These are phyloP conservation scores for Scophthalmus maximus DNA, from an alignment of 2,113 vertebrate species.

Conservation along the genomic window DNA sequence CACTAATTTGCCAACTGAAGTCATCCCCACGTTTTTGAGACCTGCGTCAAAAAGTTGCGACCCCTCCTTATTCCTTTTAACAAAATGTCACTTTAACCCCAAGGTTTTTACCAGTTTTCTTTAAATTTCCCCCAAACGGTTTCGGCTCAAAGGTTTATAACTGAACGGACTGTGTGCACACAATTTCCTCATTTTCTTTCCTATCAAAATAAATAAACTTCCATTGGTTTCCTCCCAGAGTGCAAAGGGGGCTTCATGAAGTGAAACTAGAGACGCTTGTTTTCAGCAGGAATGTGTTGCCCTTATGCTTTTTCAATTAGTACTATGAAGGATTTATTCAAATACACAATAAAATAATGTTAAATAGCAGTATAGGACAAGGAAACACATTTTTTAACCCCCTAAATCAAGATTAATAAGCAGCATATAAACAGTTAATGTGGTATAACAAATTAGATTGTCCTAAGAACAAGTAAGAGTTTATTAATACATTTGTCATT, in stretches of 20 bases:
- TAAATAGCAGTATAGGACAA: neutral
- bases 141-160: conserved; percentile 18
- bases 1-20: conserved; percentile 4
- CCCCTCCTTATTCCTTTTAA: neutral
- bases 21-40: conserved; percentile 9
- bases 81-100: conserved; percentile 29
- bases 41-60: too few relatives aligned
- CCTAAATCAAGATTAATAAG: too few relatives aligned
- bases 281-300: conserved; percentile 41
- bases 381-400: neutral
- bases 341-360: neutral
- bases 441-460: too few relatives aligned
- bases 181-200: conserved; percentile 58
- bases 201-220: conserved; percentile 71
- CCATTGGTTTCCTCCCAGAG: conserved; percentile 50
- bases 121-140: conserved; percentile 64
- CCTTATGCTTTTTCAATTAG: conserved; percentile 7
- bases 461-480: too few relatives aligned
- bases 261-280: conserved; percentile 62
- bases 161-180: conserved; percentile 35
- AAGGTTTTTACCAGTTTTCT: conserved; percentile 43
- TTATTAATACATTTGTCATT: too few relatives aligned
- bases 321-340: neutral
- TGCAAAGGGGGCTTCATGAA: conserved; percentile 9
- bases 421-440: too few relatives aligned